Percentiles rank a stretch among this genome's conserved stretches.
Evolutionary conservation across 2,888 invertebrate species (phyloP).

Genomic region (Brachypalpus laphriformis): DNA sequence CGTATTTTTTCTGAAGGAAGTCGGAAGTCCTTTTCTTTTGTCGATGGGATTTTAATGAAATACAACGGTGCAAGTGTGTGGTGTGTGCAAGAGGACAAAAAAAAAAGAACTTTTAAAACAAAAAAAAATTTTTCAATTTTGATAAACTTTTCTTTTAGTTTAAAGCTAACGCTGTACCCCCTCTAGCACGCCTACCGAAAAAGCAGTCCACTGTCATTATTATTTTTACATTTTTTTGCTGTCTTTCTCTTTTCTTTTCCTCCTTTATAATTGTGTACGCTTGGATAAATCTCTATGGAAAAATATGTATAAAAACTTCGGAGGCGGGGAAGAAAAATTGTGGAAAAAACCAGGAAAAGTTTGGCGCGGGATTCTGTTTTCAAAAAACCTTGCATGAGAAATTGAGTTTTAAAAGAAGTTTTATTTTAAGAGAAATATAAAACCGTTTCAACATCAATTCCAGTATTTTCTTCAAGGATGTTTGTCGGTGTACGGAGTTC

Average conservation of each 20-base stretch:
- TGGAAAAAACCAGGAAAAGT: conserved; percentile 6
- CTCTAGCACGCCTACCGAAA: background rate
- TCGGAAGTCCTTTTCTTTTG: background rate
- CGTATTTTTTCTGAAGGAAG: background rate
- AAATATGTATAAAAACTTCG: background rate
- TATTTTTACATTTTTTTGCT: conserved; percentile 13
- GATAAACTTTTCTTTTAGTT: conserved; percentile 42
- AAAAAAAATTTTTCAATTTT: conserved; percentile 20
- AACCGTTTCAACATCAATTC: background rate
- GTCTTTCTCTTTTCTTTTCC: background rate
- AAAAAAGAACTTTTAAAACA: background rate
- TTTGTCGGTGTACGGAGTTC: background rate
- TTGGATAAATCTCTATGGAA: background rate
- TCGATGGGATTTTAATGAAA: background rate
- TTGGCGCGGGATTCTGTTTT: conserved; percentile 13
- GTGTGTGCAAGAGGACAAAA: too few species aligned
- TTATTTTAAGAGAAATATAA: background rate
- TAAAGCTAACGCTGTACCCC: background rate
- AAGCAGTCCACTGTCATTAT: conserved; percentile 3
- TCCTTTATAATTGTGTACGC: background rate
- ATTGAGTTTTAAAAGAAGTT: conserved; percentile 37
- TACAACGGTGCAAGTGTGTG: background rate
- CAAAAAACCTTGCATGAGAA: conserved; percentile 28
- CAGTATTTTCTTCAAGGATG: background rate
- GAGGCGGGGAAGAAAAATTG: background rate